A percentile compares a stretch with the other conserved stretches of the same genome.
phyloP scores from a whole-genome alignment of 2,888 invertebrate genomes.

The Apocheima hispidaria region DNA sequence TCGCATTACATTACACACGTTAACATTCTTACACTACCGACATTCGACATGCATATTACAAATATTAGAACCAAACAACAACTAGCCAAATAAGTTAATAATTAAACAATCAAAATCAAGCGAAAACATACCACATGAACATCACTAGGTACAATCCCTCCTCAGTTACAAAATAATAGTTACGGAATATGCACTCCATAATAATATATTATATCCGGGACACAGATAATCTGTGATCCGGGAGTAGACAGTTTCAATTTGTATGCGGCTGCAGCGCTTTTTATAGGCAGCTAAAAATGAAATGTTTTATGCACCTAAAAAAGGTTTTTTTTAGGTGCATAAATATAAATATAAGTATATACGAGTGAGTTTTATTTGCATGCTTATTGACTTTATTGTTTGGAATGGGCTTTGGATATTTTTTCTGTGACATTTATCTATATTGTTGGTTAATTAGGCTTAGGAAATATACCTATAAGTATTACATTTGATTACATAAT shows the following conservation, averaged over 20 bases:
- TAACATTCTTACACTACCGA: conserved; percentile 61
- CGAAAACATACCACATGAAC: conserved; percentile 64
- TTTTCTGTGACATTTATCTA: too few relatives aligned
- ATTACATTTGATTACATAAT: too few relatives aligned
- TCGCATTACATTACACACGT: conserved; percentile 50
- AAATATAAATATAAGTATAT: too few relatives aligned
- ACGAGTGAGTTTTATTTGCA: too few relatives aligned
- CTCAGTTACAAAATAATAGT: conserved; percentile 36
- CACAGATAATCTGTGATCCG: too few relatives aligned
- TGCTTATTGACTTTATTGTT: too few relatives aligned
- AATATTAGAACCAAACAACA: conserved; percentile 75
- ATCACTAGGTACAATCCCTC: conserved; percentile 48
- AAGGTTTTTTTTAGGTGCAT: too few relatives aligned
- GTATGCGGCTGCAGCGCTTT: neutral
- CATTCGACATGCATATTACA: conserved; percentile 61
- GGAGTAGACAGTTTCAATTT: neutral
- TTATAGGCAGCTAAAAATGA: neutral
- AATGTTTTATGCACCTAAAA: neutral
- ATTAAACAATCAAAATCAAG: conserved; percentile 72
- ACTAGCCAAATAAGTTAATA: conserved; percentile 76
- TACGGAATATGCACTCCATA: conserved; percentile 36
- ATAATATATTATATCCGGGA: too few relatives aligned
- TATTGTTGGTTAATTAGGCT: too few relatives aligned
- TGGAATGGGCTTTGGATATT: too few relatives aligned
- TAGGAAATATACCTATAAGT: too few relatives aligned